Evolutionary conservation across 2,113 vertebrate genomes (phyloP).

Genomic region (Apodemus sylvaticus): DNA sequence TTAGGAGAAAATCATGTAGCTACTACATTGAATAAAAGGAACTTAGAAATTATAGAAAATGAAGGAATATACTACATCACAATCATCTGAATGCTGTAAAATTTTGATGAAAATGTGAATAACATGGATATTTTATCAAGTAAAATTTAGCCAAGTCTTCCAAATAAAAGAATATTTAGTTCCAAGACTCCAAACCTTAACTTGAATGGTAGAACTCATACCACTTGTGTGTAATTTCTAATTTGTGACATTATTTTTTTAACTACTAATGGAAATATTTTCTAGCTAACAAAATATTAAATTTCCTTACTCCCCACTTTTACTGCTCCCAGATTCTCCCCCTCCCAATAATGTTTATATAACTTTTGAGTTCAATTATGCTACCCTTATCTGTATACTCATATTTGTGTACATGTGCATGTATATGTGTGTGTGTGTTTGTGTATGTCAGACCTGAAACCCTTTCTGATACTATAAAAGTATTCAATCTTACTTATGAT

Average conservation of each 20-base stretch:
- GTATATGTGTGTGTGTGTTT: no score
- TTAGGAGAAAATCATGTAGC: neutral
- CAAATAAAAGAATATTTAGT: neutral
- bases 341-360: no score
- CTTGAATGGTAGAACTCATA: neutral
- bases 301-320: no score
- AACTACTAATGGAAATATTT: neutral
- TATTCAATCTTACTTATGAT: no score
- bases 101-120: slow-evolving; percentile 27
- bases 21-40: neutral
- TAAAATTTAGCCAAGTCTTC: neutral
- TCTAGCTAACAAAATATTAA: neutral
- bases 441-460: no score
- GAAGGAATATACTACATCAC: neutral
- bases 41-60: neutral
- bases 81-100: neutral
- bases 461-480: no score
- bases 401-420: no score
- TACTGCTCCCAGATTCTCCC: no score
- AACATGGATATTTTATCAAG: neutral
- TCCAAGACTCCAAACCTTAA: neutral
- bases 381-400: no score
- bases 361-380: no score
- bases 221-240: neutral
- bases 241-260: neutral